Evolutionary conservation across 2,888 invertebrate genomes (phyloP).

Genomic region (Deilephila elpenor): DNA sequence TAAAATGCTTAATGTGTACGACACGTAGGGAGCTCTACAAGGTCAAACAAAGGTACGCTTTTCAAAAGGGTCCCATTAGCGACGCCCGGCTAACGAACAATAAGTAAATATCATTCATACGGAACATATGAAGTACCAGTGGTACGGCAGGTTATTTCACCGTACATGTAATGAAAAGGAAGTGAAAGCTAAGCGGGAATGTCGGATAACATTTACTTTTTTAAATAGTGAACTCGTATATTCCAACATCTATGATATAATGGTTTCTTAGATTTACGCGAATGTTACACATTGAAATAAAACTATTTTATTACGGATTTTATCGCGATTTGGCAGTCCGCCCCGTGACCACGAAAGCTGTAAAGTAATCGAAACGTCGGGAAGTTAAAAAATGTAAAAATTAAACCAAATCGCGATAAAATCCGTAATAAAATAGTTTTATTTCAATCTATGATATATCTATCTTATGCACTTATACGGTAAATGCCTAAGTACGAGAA

Average conservation of each 20-base stretch:
- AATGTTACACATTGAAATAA: too few species aligned
- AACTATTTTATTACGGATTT: too few species aligned
- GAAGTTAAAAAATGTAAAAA: too few species aligned
- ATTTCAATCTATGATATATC: too few species aligned
- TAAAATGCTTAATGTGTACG: not conserved
- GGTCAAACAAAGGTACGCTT: conserved; percentile 5
- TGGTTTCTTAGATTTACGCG: too few species aligned
- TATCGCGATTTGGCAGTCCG: too few species aligned
- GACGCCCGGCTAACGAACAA: not conserved
- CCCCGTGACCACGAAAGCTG: too few species aligned
- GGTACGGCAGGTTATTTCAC: not conserved
- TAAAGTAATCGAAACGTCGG: too few species aligned
- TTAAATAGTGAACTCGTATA: not conserved
- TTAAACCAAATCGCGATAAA: too few species aligned
- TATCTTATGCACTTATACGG: not conserved
- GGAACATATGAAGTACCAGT: not conserved
- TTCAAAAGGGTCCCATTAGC: conserved; percentile 17
- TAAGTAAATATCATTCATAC: conserved; percentile 14
- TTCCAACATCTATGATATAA: too few species aligned
- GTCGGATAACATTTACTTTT: conserved; percentile 13
- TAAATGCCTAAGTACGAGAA: not conserved
- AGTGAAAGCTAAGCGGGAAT: conserved; percentile 18
- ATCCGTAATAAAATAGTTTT: too few species aligned
- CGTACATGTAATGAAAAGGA: not conserved
- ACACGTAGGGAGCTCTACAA: not conserved